A percentile compares a stretch with the other conserved stretches of the same genome.
phyloP scores from a whole-genome alignment of 1,140 invertebrate species.

The Calephelis virginiensis region DNA sequence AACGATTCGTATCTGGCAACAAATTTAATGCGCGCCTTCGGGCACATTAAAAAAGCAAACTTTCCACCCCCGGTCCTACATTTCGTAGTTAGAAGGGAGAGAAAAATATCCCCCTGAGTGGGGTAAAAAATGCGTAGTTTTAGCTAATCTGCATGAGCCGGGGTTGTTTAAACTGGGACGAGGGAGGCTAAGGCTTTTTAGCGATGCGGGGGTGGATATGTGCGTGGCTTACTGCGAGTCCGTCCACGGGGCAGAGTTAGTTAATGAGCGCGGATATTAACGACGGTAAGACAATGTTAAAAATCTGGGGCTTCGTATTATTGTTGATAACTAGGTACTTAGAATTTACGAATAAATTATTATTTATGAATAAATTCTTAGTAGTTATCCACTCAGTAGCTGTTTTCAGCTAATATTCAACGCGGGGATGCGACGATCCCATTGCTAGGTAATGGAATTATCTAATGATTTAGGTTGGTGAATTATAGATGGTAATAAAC shows the following conservation, averaged over 20 bases:
- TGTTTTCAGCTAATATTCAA: too few species aligned
- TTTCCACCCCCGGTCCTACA: conserved; percentile 41
- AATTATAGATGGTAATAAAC: too few species aligned
- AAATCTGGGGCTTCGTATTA: too few species aligned
- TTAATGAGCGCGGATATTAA: conserved; percentile 29
- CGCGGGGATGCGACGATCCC: too few species aligned
- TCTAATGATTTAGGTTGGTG: too few species aligned
- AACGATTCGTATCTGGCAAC: conserved; percentile 66
- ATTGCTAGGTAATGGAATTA: too few species aligned
- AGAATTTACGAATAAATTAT: too few species aligned
- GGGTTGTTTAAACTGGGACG: conserved; percentile 64
- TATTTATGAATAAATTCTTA: too few species aligned
- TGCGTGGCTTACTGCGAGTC: conserved; percentile 43
- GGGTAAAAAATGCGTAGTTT: conserved; percentile 80
- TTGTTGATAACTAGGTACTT: too few species aligned
- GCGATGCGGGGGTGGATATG: conserved; percentile 53
- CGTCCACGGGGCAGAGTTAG: conserved; percentile 27
- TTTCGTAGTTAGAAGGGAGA: conserved; percentile 70
- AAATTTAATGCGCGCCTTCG: conserved; percentile 68
- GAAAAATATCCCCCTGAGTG: conserved; percentile 56
- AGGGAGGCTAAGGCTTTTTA: conserved; percentile 68
- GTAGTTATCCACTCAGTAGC: too few species aligned
- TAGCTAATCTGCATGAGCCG: conserved; percentile 77
- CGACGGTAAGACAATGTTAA: conserved; percentile 1
- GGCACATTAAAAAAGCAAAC: conserved; percentile 72